Conservation (phyloP, 2,113 vertebrate genomes). For the Heterotilapia buettikoferi region DNA sequence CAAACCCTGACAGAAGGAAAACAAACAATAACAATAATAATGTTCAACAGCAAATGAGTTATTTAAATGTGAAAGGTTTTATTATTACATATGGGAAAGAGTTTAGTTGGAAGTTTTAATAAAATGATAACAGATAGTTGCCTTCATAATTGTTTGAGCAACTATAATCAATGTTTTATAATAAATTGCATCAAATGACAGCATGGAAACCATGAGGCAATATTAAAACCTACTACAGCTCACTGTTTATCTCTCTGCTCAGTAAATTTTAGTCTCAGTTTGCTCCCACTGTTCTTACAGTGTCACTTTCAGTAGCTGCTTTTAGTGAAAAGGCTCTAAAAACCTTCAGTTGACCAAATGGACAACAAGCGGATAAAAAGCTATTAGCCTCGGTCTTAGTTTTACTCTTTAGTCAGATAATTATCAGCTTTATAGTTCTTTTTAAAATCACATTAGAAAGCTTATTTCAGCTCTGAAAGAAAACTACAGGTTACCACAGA, state of each 20-base stretch:
- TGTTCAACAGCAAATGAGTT: background rate
- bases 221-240: background rate
- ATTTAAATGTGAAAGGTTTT: background rate
- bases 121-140: background rate
- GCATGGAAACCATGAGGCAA: background rate
- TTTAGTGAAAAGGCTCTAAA: background rate
- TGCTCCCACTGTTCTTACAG: rapidly evolving
- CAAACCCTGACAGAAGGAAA: conserved; percentile 37
- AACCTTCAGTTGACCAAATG: background rate
- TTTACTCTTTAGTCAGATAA: background rate
- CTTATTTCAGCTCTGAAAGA: background rate
- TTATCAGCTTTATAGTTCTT: background rate
- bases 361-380: rapidly evolving
- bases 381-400: rapidly evolving
- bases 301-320: background rate
- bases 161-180: background rate
- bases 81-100: background rate
- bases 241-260: background rate
- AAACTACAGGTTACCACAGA: background rate
- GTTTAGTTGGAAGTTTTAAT: background rate
- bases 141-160: background rate
- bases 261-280: rapidly evolving
- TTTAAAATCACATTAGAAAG: background rate
- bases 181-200: background rate
- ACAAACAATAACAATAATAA: background rate